Base-by-base conservation (phyloP, 1,140 invertebrate genomes). In the Platyscapa corneri region DNA sequence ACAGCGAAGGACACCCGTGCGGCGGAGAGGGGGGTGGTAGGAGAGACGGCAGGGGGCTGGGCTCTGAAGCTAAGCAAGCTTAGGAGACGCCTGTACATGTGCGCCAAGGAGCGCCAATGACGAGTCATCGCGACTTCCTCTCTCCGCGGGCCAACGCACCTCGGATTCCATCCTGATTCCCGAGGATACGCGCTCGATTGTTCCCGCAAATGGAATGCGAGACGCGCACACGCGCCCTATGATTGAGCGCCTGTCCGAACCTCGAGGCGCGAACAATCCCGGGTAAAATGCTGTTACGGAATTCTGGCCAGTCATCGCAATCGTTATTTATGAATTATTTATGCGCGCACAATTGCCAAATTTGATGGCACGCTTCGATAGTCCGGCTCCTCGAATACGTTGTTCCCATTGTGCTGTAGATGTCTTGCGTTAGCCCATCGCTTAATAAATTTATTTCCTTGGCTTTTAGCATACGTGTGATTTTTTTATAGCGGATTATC, bases 121-220 rank as follows among this genome's bases (percentile, higher is more conserved):
- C 75, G 76, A 72, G 82, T 83, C 82, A 77, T 65, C 82, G 72
- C 49, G 56, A 77, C 74, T 76, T 83, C 82, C 82, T 83, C 53
- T 60, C 37, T 27, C 3, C 64, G 78, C 46, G n/a, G 39, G 49
- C 75, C 49, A 60, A 56, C 49, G 75, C 30, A 49, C 74, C 46
- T 75, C 39, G 39, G 42, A 75, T 75, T 46, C 74, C 70, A 74
- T 74, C 32, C 64, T 30, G 30, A 27, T 27, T 27, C 56, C 20
- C 56, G 56, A 10, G 56, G 23, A 60, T 60, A 27, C 56, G 23
- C 20, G 20, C 27, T 27, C 56, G 56, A 70, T 70, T 70, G 67
- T 70, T 70, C 67, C 34, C 70, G 20, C 32, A 10, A n/a, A 18
- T 14, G 70, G 70, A 74, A 42, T 42, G 70, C 37, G 20, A 12